Evolutionary conservation across 2,113 vertebrate species (phyloP), one percentile per base, ranked within the genome.

Genomic region (Albula glossodonta): DNA sequence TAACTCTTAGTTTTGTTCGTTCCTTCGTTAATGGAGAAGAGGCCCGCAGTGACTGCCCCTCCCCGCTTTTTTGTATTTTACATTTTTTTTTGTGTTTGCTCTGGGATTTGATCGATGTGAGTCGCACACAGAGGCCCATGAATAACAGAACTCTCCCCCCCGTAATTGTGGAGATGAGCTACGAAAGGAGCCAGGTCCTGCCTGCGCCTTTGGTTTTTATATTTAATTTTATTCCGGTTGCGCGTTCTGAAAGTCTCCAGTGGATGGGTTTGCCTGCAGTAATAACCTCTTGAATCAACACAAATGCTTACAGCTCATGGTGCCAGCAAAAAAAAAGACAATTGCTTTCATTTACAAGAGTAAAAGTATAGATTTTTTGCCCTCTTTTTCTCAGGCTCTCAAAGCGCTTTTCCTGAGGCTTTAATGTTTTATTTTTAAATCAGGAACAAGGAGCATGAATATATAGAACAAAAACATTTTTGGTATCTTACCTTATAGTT

Each of bases 331-430:
- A 74, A 74, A 56, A 74, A 74, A 86, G 89, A 89, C 92, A 93
- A 92, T 91, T 91, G 90, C 88, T 93, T 93, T 95, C 85, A 92
- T 93, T 93, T 92, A 93, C 83, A 86, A 88, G 56, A 91, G 87
- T 85, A 74, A 90, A 91, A 91, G 86, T 92, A 93, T 90, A 80
- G 92, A 91, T 92, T 92, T 25, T 53, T n/a, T 83, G 31, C 31
- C 4, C 50, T 84, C 13, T 31, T 93, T 90, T 90, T 83, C 80
- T 56, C 57, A 87, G 60, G 87, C 52, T 86, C 84, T 91, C 82
- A 87, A 85, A 91, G 92, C 87, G 90, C 88, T 83, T 80, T 80
- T 57, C 83, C 57, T 88, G 85, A 88, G 85, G 74, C 88, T 84
- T 81, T 90, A 60, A 90, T 41, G 31, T 41, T 41, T 41, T 41